Evolutionary conservation across 2,113 vertebrate genomes (phyloP).

Genomic region (Acanthisitta chloris): DNA sequence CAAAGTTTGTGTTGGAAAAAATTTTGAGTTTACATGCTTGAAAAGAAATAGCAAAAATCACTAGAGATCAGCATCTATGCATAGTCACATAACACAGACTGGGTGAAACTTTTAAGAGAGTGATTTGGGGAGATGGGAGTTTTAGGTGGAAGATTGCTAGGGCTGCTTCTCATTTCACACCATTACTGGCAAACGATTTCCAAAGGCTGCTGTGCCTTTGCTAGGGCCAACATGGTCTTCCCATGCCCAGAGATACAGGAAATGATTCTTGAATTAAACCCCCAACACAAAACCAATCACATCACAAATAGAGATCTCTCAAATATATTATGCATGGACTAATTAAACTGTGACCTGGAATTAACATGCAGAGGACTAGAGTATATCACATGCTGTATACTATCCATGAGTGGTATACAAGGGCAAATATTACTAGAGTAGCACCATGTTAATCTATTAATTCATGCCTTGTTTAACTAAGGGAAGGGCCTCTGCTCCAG

Average conservation of each 20-base stretch:
- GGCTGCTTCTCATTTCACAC: not conserved
- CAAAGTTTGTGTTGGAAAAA: conserved; percentile 32
- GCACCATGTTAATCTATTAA: conserved; percentile 54
- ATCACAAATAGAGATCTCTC: conserved; percentile 30
- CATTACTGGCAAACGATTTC: not conserved
- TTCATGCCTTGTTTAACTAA: conserved; percentile 48
- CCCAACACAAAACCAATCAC: conserved; percentile 47
- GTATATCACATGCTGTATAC: conserved; percentile 7
- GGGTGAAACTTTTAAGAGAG: not conserved
- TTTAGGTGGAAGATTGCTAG: not conserved
- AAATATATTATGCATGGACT: conserved; percentile 48
- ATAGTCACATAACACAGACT: not conserved
- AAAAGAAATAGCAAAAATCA: conserved; percentile 11
- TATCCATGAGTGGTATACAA: conserved; percentile 46
- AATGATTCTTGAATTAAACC: conserved; percentile 2
- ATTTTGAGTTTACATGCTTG: conserved; percentile 16
- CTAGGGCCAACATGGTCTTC: not conserved
- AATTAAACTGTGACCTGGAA: conserved; percentile 40
- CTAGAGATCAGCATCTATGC: not conserved
- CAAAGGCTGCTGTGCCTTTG: conserved; percentile 32
- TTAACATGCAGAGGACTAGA: conserved; percentile 29
- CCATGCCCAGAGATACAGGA: not conserved
- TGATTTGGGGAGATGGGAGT: not conserved
- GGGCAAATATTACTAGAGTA: conserved; percentile 36
- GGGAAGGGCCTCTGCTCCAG: not conserved